Evolutionary conservation across 2,888 invertebrate species (phyloP), one percentile per base, ranked within the genome.

Genomic region (Lepidochrysops patricia): DNA sequence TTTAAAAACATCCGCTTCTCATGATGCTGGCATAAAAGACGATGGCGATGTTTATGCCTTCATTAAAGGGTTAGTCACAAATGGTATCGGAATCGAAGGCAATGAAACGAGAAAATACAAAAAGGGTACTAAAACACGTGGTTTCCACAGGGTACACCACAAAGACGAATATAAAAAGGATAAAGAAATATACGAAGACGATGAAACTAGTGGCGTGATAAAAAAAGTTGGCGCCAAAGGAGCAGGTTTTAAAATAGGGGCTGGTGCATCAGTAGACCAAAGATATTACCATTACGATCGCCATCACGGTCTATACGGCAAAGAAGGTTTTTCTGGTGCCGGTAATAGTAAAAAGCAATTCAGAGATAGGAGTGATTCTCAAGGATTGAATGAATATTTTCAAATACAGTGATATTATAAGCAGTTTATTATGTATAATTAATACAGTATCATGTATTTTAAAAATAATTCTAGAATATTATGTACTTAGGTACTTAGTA

Each of bases 161-260:
- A 91, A 90, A 74, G 91, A 92, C 67, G 92, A 92, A 70, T 92
- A 90, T 70, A 90, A 91, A 66, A 91, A 91, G 69, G 90, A 91
- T 60, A 90, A 91, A 69, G 79, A 89, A 61, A 91, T 91, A 75
- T 91, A 90, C 68, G 91, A 91, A 71, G 90, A 91, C 58, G 84
- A 88, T 61, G 88, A 90, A 75, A 84, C 86, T 6, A 89, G 80
- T 63, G 91, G 90, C 2, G 79, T 81, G 23, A 79, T 90, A 12
- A 86, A 85, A 48, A 90, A 89, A 72, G 78, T 85, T 65, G 90
- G 90, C 0, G 86, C 84, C 2, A 90, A 90, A 68, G 84, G 83
- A n/a, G 68, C 79, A 27, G 87, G 89, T 0, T 83, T 84, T 49
- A 76, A 80, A 62, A 67, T 86, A 13, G 82, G 79, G 12, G 82